Conservation (phyloP, 2,797 vertebrate species). For the Pteropus rufus region DNA sequence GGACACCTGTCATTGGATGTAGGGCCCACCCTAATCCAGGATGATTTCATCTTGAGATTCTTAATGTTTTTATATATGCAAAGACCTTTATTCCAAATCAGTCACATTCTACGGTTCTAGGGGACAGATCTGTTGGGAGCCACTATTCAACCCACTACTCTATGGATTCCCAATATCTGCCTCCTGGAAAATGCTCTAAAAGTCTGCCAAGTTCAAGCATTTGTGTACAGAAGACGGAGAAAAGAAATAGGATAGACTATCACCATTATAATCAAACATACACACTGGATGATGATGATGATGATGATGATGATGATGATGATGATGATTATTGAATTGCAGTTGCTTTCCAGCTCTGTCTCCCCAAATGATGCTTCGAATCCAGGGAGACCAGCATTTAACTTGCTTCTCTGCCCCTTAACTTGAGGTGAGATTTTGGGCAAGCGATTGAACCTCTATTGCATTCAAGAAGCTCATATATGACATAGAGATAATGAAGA, state of each 20-base stretch:
- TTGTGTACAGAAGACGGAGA: neutral
- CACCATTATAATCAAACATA: neutral
- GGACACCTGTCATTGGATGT: neutral
- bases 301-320: too few species aligned
- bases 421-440: neutral
- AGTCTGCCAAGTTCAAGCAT: neutral
- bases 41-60: neutral
- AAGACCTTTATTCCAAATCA: neutral
- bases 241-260: neutral
- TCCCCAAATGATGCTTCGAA: neutral
- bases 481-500: neutral
- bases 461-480: neutral
- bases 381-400: neutral
- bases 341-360: neutral
- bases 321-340: neutral
- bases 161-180: neutral
- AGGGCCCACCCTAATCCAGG: neutral
- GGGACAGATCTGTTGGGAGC: neutral
- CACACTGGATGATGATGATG: neutral
- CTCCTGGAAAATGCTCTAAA: neutral
- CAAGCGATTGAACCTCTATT: neutral
- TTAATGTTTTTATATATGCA: neutral
- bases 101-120: neutral
- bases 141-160: neutral
- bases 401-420: neutral